Conservation (phyloP, 2,888 invertebrate genomes). For the Mylabris sibirica region DNA sequence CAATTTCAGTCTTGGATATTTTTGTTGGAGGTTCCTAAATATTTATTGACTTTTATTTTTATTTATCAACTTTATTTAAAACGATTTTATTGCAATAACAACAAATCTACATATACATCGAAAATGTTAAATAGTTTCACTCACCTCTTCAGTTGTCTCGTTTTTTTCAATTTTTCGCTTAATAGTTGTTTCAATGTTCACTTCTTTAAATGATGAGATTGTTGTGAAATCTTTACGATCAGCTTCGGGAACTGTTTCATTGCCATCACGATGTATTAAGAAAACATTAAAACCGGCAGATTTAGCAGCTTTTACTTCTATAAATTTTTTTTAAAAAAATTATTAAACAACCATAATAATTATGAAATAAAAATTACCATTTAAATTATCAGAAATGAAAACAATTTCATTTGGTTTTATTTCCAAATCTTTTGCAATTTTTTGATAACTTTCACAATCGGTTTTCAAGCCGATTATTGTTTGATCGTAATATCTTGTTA, state of each 20-base stretch:
- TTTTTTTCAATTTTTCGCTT: constrained; percentile 56
- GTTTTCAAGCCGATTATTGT: constrained; percentile 82
- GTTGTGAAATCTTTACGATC: constrained; percentile 66
- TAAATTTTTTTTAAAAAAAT: constrained; percentile 40
- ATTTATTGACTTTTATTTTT: constrained; percentile 9
- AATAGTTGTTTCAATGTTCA: constrained; percentile 54
- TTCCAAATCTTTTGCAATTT: constrained; percentile 75
- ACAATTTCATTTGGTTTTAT: constrained; percentile 73
- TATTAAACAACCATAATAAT: constrained; percentile 20
- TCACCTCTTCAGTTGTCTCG: constrained; percentile 54
- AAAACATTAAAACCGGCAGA: constrained; percentile 74
- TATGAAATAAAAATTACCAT: constrained; percentile 64
- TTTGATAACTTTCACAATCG: constrained; percentile 78
- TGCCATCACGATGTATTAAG: constrained; percentile 81
- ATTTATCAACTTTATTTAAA: background rate
- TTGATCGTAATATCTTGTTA: constrained; percentile 88
- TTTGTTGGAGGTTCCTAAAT: constrained; percentile 63
- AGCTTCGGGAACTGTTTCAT: constrained; percentile 72
- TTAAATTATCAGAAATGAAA: constrained; percentile 87
- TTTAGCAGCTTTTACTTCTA: constrained; percentile 86
- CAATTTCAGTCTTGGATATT: constrained; percentile 63
- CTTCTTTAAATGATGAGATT: constrained; percentile 70
- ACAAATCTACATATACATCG: constrained; percentile 18
- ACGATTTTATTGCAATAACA: constrained; percentile 19
- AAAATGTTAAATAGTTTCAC: constrained; percentile 33